Evolutionary conservation across 1,140 invertebrate species (phyloP), one percentile per base, ranked within the genome.

Genomic region (Drosophila sulfurigaster): DNA sequence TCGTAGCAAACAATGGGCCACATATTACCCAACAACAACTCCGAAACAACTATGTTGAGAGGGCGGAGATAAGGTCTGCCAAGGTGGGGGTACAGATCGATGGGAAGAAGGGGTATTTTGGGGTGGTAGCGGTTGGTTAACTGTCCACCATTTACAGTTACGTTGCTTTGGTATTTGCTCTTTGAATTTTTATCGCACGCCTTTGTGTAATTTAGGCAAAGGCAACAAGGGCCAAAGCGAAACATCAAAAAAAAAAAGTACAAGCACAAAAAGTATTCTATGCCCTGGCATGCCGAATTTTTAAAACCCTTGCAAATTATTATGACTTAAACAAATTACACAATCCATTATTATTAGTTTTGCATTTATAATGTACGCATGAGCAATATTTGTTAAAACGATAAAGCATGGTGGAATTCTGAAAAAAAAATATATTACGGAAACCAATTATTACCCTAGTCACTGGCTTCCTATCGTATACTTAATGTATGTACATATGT

Each of bases 71-170:
- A 75, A 71, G 38, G 13, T 43, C 30, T 28, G 46, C 8, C 20
- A 57, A 57, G 15, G 3, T 10, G 63, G 20, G 57, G 20, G 25
- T 5, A 35, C 5, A 7, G 57, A 5, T 4, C 20, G 20, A 25
- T 25, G 3, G 20, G 20, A 25, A 25, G 20, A 25, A n/a, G 45
- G 32, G 56, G 51, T 15, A 25, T 25, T 2, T 3, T 15, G n/a
- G 52, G 43, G 66, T 49, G 76, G 68, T 66, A 79, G 82, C 67
- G 82, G 82, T 87, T 86, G 79, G 79, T 86, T 87, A 86, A 86
- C 82, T 86, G 82, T 75, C 85, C 73, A 75, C 73, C 83, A 60
- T 83, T 82, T 80, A 69, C 75, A 74, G 69, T 67, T 86, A 68
- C 45, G 35, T 71, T 49, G 41, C 56, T 66, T 66, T 66, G 62